Evolutionary conservation across 2,113 vertebrate genomes (phyloP), one percentile per base, ranked within the genome.

Genomic region (Istiophorus platypterus): DNA sequence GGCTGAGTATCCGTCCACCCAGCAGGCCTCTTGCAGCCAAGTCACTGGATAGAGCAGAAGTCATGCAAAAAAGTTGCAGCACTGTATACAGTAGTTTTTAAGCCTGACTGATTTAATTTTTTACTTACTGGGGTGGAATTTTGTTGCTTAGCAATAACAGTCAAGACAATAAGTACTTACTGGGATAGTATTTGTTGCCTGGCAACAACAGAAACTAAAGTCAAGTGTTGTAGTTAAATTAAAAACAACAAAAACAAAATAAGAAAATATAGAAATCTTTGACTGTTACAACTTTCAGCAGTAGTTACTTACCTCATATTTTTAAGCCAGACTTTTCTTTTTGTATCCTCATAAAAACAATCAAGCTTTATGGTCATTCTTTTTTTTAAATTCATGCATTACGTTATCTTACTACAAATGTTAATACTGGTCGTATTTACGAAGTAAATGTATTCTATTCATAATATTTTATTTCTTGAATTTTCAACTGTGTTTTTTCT

Each of bases 121-220:
- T 76, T 37, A 88, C 73, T 78, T 78, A 70, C 29, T 41, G 31
- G 22, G 29, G 69, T 4, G 45, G 56, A 70, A 83, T 74, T 77
- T 47, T 76, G 77, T 88, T 85, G 81, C 86, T 75, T 51, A 82
- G 79, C 74, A 88, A 73, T 80, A 78, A 63, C 57, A 75, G 66
- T 52, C 15, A 9, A 49, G 45, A 67, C 47, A 51, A 31, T 39
- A 62, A 69, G 31, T 57, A 62, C 49, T 70, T 59, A 74, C 27
- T 77, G 56, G 74, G 61, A 65, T 2, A 5, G 56, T 45, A 82
- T 85, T 76, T 70, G 81, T 87, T 84, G 77, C 86, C 56, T 82
- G 66, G 83, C 65, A 92, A 86, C 83, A 73, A 85, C 0, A 69
- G 20, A 81, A 80, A 76, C 51, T 5, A 7, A 72, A 47, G 41